Base-by-base conservation (phyloP, 92 coral and sea anemone genomes). In the Pocillopora meandrina region DNA sequence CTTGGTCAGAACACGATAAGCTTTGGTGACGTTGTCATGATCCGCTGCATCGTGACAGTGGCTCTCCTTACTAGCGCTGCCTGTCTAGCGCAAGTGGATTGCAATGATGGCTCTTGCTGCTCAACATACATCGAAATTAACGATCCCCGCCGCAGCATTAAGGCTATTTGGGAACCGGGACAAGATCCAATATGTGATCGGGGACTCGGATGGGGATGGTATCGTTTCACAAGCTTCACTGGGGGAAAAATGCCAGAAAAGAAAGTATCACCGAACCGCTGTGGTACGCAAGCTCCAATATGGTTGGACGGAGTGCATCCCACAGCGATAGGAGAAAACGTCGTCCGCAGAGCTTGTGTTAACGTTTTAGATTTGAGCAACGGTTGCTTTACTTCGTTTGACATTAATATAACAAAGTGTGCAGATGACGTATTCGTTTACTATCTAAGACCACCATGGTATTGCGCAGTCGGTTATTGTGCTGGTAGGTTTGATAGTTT, bases 231-330 rank as follows among this genome's bases (percentile, higher is more conserved):
- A 11, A 73, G 81, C 78, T 83, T 74, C 14, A 57, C 14, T 13
- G 79, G 87, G 2, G n/a, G 61, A 2, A 65, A 74, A 83, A 83
- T 83, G 80, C 87, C 81, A 16, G 69, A 57, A 26, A 20, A 1
- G 0, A 62, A 20, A 10, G 49, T 83, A 11, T 2, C 0, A 42
- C 20, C 13, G 11, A 20, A 42, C 62, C 81, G 61, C 6, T 83
- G 87, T 83, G 87, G 87, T 18, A 69, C 85, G 17, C 66, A 26
- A 17, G 77, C 75, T 42, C 85, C 85, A 1, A n/a, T 82, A 8
- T 82, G 87, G 87, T 16, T 83, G 56, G 73, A 74, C 17, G 83
- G 62, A n/a, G 7, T 0, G 1, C 83, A 79, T 49, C 83, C 83
- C 0, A 26, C 65, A 0, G 23, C 1, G 8, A 12, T 5, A 20